Evolutionary conservation across 2,113 vertebrate genomes (phyloP).

Genomic region (Microcebus griseorufus): DNA sequence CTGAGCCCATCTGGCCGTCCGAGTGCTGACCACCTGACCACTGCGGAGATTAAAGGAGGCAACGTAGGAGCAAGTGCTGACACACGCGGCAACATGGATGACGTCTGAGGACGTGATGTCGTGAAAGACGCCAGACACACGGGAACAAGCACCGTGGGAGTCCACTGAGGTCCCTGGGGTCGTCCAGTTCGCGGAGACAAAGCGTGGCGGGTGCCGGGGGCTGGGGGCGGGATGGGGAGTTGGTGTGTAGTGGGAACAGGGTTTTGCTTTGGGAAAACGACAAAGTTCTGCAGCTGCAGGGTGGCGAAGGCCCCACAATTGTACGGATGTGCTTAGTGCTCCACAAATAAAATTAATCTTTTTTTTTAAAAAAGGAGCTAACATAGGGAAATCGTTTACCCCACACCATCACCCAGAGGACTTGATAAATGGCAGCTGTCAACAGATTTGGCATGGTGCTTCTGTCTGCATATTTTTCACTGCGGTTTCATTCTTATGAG

Average conservation of each 20-base stretch:
- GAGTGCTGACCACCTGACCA: accelerated
- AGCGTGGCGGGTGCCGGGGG: accelerated
- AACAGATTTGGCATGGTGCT: accelerated
- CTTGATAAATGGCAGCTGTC: accelerated
- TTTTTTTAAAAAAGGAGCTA: too few relatives aligned
- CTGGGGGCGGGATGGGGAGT: accelerated
- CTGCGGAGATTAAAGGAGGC: neutral
- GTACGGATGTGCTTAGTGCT: accelerated
- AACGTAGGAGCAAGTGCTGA: neutral
- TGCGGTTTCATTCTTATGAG: neutral
- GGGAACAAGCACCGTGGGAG: accelerated
- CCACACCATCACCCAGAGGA: accelerated
- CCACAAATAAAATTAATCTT: neutral
- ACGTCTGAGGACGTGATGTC: accelerated
- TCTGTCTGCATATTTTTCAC: accelerated
- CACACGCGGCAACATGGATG: too few relatives aligned
- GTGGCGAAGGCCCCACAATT: accelerated
- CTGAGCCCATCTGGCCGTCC: neutral
- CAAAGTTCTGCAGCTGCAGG: neutral
- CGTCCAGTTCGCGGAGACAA: accelerated
- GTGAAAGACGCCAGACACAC: neutral
- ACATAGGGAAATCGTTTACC: accelerated
- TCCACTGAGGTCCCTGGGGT: neutral
- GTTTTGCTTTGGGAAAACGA: neutral
- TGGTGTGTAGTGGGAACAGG: neutral